Percentiles rank a stretch among this genome's conserved stretches.
Conservation (phyloP, 2,888 invertebrate species). For the Lycophotia porphyrea region DNA sequence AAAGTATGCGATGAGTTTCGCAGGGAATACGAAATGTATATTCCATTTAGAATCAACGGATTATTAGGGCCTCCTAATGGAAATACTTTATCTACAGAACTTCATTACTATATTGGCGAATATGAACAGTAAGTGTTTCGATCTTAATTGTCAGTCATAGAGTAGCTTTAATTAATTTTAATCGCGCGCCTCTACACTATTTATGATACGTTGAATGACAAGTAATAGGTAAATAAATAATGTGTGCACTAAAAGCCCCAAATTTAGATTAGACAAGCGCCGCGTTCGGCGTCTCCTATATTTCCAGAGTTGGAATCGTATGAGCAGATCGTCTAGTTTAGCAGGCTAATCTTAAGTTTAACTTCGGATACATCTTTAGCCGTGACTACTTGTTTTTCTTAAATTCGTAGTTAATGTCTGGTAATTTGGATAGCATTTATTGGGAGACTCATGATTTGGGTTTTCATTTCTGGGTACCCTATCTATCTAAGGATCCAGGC, state of each 20-base stretch:
- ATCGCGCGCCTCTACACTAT: background rate
- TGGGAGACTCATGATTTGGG: no score
- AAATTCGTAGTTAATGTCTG: no score
- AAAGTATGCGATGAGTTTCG: slow-evolving; percentile 82
- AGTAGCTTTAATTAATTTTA: background rate
- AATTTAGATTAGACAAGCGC: background rate
- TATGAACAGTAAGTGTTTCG: slow-evolving; percentile 76
- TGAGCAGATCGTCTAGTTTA: background rate
- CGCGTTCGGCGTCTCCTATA: background rate
- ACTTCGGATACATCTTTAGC: no score
- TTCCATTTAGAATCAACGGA: slow-evolving; percentile 91
- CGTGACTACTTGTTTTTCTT: no score
- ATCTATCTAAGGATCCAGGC: no score
- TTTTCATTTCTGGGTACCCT: no score
- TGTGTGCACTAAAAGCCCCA: background rate
- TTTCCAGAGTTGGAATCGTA: background rate
- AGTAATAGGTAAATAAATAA: background rate
- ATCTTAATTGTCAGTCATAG: background rate
- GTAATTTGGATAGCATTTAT: no score
- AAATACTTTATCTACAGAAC: slow-evolving; percentile 77
- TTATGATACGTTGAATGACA: background rate
- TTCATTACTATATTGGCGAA: slow-evolving; percentile 79
- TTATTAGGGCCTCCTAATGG: slow-evolving; percentile 89
- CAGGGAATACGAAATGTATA: slow-evolving; percentile 89
- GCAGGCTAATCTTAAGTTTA: no score